Percentiles rank a stretch among this genome's conserved stretches.
Evolutionary conservation across 2,797 vertebrate genomes (phyloP).

Genomic region (Steatocranus sp.): DNA sequence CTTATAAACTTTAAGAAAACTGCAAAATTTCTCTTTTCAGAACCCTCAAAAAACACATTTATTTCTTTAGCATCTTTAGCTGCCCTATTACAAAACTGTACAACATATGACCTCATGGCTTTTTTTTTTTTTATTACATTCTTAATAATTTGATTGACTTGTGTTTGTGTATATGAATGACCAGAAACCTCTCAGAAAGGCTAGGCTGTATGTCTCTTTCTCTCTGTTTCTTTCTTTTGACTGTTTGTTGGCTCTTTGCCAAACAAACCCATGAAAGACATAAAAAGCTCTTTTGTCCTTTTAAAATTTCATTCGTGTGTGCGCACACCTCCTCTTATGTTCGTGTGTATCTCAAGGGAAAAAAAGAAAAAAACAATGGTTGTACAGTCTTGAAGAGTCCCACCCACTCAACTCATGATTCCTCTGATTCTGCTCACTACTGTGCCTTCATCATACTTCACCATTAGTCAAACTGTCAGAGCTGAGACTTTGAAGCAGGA

Average conservation of each 20-base stretch:
- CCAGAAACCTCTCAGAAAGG: conserved; percentile 9
- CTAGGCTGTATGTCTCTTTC: conserved; percentile 6
- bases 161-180: not conserved
- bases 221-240: conserved; percentile 7
- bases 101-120: not conserved
- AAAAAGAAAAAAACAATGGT: conserved; percentile 77
- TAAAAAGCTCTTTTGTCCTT: conserved; percentile 65
- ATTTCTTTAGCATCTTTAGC: not conserved
- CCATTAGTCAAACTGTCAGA: not conserved
- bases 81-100: not conserved
- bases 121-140: not conserved
- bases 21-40: not conserved
- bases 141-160: not conserved
- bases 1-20: not conserved
- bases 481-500: conserved; percentile 4
- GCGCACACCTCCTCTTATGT: conserved; percentile 49
- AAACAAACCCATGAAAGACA: conserved; percentile 45
- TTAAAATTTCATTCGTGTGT: conserved; percentile 65
- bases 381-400: conserved; percentile 70
- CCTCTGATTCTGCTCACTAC: conserved; percentile 47
- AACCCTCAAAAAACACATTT: not conserved
- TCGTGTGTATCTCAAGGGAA: conserved; percentile 46
- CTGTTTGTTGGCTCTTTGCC: conserved; percentile 20
- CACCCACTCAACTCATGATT: conserved; percentile 61
- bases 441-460: conserved; percentile 33